Conservation (phyloP, 1,140 invertebrate species). For the Carposina sasakii region DNA sequence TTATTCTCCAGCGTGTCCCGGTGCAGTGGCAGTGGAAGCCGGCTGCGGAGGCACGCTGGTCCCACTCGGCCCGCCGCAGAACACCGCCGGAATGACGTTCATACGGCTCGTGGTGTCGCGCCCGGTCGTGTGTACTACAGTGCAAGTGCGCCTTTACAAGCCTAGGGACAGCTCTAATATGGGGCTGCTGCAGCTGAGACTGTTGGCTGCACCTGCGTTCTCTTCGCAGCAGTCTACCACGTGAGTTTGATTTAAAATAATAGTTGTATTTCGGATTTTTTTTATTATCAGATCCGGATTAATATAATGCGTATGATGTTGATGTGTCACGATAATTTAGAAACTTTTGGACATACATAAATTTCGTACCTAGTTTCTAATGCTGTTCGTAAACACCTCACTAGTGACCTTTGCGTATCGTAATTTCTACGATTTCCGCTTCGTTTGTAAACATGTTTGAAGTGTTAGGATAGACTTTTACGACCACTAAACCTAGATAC, state of each 20-base stretch:
- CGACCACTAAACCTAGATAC: too few species aligned
- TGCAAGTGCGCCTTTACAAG: conserved; percentile 81
- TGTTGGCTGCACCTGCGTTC: conserved; percentile 84
- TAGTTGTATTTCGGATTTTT: too few species aligned
- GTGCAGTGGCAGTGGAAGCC: conserved; percentile 89
- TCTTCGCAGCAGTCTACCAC: conserved; percentile 7
- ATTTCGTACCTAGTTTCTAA: too few species aligned
- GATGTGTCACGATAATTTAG: background rate
- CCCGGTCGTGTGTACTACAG: conserved; percentile 82
- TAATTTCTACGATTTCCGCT: too few species aligned
- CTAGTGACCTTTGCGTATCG: too few species aligned
- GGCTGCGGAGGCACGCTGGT: conserved; percentile 70
- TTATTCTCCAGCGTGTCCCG: conserved; percentile 86
- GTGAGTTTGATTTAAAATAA: too few species aligned
- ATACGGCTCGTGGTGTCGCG: conserved; percentile 87
- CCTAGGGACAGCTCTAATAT: conserved; percentile 91
- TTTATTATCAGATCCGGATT: too few species aligned
- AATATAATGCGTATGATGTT: too few species aligned
- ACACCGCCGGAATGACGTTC: conserved; percentile 88
- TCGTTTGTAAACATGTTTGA: too few species aligned
- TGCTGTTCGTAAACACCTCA: too few species aligned
- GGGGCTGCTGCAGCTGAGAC: conserved; percentile 88
- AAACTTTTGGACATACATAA: background rate
- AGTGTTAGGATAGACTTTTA: too few species aligned
- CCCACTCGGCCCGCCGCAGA: conserved; percentile 74